These are phyloP conservation scores for Chaunax sp. DNA, from an alignment of 2,797 vertebrate species.

Conservation along the genomic window DNA sequence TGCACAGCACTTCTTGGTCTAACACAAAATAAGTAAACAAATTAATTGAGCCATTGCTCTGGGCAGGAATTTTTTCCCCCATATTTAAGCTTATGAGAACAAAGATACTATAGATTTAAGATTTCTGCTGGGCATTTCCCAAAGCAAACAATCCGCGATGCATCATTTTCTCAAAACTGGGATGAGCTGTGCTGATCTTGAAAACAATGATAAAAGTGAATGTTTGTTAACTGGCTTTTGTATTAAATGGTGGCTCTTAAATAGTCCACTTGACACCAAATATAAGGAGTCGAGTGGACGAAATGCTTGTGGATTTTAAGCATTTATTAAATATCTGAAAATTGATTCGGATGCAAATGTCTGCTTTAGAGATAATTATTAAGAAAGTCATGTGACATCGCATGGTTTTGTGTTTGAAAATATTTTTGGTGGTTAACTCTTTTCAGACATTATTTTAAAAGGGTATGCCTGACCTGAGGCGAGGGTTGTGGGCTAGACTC, in stretches of 20 bases:
- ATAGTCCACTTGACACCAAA: not conserved
- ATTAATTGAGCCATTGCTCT: not conserved
- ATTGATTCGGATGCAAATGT: not conserved
- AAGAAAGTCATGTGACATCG: not conserved
- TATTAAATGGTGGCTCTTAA: not conserved
- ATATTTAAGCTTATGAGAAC: not conserved
- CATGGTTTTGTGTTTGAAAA: conserved; percentile 1
- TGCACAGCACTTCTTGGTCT: not conserved
- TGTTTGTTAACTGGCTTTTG: too few species aligned
- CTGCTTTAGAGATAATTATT: not conserved
- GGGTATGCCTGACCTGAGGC: conserved; percentile 88
- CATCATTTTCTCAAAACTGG: too few species aligned
- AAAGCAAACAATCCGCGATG: not conserved
- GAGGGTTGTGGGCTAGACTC: conserved; percentile 97
- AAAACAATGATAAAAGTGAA: not conserved
- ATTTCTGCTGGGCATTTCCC: not conserved
- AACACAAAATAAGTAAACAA: not conserved
- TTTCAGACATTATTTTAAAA: not conserved
- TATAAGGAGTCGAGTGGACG: not conserved
- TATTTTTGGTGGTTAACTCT: not conserved
- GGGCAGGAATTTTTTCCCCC: not conserved
- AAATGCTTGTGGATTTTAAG: not conserved
- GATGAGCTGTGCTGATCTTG: too few species aligned
- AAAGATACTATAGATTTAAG: not conserved
- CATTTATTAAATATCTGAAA: not conserved